Conservation (phyloP, 2,888 invertebrate species). For the Netelia inedita region DNA sequence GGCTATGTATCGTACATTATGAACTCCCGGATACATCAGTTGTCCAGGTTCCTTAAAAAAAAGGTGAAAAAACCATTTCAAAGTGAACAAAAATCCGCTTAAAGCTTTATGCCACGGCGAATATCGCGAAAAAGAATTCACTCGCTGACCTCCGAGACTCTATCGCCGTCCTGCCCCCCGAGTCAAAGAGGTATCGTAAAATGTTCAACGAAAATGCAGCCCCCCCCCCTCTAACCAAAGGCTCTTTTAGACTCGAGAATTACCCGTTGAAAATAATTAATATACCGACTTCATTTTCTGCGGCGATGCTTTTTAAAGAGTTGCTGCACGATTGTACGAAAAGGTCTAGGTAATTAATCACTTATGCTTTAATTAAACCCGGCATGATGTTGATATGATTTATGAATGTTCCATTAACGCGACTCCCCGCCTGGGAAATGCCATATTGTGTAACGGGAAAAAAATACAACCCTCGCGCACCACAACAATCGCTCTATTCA, state of each 20-base stretch:
- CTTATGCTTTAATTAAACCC: conserved; percentile 29
- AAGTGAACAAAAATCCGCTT: conserved; percentile 63
- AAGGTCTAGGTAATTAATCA: conserved; percentile 19
- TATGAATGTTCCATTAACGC: conserved; percentile 19
- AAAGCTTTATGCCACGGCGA: conserved; percentile 26
- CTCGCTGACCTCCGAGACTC: not conserved
- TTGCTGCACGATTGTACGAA: not conserved
- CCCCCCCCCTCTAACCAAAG: not conserved
- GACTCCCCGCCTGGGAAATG: not conserved
- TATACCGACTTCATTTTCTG: conserved; percentile 9
- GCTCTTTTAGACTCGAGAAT: conserved; percentile 2
- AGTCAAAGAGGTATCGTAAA: not conserved
- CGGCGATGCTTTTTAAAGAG: not conserved
- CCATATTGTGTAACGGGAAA: not conserved
- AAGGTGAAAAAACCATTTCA: conserved; percentile 18
- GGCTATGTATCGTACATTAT: conserved; percentile 89
- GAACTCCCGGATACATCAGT: conserved; percentile 87
- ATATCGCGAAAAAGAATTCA: conserved; percentile 43
- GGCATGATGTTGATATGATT: conserved; percentile 20
- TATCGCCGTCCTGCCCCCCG: not conserved
- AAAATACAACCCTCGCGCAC: not conserved
- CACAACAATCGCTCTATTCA: not conserved
- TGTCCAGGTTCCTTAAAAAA: conserved; percentile 87
- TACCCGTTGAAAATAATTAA: conserved; percentile 15
- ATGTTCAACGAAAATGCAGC: not conserved